Base-by-base conservation (phyloP, 2,113 vertebrate species). In the Barbus barbus region DNA sequence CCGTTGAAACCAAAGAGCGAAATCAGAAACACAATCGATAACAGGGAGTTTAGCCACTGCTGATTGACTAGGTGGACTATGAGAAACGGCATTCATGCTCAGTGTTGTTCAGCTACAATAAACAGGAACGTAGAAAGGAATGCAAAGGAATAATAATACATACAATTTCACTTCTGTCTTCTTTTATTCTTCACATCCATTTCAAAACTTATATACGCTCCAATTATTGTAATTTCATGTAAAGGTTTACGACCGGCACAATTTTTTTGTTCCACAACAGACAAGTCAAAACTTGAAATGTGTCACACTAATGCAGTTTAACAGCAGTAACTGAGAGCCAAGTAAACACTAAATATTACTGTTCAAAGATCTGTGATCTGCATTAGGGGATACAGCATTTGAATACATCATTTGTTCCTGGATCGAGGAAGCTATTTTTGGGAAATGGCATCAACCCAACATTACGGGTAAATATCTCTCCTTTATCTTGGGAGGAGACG, bases 401-500 rank as follows among this genome's bases (percentile, higher is more conserved):
- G 7, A 65, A 41, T 14, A 36, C 65, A 81, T 53, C 58, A 81
- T 77, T 81, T 81, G 60, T 60, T 74, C 31, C 51, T 33, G 48
- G 69, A 60, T 81, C 20, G 12, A 58, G 56, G 75, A 78, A 36
- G 72, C 77, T 69, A 71, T 81, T 81, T 63, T 78, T 24, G 38
- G 31, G 77, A 41, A 3, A 31, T 58, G 7, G 33, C 61, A 3
- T 31, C 67, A 61, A 46, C 72, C 80, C 48, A 78, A 12, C 31
- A 33, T 12, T 18, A 84, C 36, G 22, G 58, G 71, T 84, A 78
- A 77, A 31, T 41, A 81, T 74, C 5, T 31, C 38, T 60, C 28
- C 71, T 84, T 81, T 81, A 53, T 84, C 51, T 86, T 75, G 41
- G 41, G 69, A 76, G 46, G 36, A 51, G 77, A 67, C 41, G 18